Conservation (phyloP, 2,888 invertebrate species). For the Cataglyphis cursor region DNA sequence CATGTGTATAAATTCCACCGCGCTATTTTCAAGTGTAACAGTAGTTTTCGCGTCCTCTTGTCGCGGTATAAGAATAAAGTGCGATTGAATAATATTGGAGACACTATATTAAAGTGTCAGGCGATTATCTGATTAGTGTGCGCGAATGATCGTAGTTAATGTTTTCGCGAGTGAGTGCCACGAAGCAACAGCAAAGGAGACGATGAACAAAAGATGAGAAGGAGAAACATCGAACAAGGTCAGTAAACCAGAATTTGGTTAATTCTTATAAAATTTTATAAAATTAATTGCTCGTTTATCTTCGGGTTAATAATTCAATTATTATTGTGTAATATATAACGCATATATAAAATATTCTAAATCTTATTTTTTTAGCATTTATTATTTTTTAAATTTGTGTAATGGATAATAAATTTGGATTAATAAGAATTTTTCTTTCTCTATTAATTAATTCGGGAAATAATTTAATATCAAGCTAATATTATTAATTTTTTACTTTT, state of each 20-base stretch:
- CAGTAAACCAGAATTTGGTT: background rate
- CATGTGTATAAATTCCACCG: background rate
- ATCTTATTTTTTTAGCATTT: background rate
- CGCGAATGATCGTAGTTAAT: background rate
- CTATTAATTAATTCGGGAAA: background rate
- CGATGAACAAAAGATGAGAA: background rate
- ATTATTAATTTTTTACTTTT: background rate
- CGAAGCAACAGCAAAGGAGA: background rate
- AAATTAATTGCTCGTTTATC: background rate
- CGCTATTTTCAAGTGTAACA: background rate
- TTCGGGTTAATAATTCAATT: background rate
- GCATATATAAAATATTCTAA: background rate
- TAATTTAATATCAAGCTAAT: background rate
- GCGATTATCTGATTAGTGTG: background rate
- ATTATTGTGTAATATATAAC: background rate
- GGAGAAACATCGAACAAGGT: background rate
- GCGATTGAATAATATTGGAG: background rate
- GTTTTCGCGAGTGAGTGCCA: background rate
- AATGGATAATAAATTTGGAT: background rate
- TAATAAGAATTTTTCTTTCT: background rate
- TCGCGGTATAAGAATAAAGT: background rate
- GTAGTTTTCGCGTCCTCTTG: background rate
- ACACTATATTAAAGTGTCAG: background rate
- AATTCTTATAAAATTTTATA: background rate
- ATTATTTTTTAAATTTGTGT: background rate